Evolutionary conservation across 1,140 invertebrate species (phyloP), one percentile per base, ranked within the genome.

Genomic region (Drosophila takahashii): DNA sequence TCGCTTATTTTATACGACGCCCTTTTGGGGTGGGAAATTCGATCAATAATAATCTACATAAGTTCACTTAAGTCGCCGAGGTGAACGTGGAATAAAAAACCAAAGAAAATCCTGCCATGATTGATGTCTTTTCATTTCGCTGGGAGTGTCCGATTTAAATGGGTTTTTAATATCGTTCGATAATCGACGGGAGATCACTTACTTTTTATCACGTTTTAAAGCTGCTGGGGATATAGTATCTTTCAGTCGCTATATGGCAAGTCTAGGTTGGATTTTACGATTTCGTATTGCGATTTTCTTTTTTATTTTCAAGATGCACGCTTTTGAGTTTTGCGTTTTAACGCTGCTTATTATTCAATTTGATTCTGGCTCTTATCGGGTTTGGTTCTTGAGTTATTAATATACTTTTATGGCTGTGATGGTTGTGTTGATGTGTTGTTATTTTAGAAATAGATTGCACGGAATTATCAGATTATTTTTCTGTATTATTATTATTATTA

Each of bases 401-500:
- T 70, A 77, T 59, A 77, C 39, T 54, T 67, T 59, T 78, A 77
- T 77, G 74, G 73, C 64, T 77, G 47, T 71, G 53, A 18, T 71
- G 51, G 39, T 71, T 36, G 67, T 37, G 67, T 37, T 78, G 56
- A 53, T 83, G 60, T 58, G 57, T 71, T 84, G 53, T 73, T 87
- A 89, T 89, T 89, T 89, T 89, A 89, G 79, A 89, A 89, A 89
- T 89, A 89, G 84, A 89, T 89, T 89, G 84, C 84, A 89, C 84
- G 85, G 80, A 79, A 61, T 87, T 86, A 76, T 69, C 66, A 69
- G 74, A 80, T 81, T 70, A 44, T 78, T 79, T 66, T 64, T 44
- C 58, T 42, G 22, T 22, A 22, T 22, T 22, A 22, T 22, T 57
- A 58, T 29, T 22, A 22, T 22, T 57, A 58, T 29, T 57, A 58